Percentiles rank a stretch among this genome's conserved stretches.
Conservation (phyloP, 2,797 vertebrate species). For the Alcedo atthis region DNA sequence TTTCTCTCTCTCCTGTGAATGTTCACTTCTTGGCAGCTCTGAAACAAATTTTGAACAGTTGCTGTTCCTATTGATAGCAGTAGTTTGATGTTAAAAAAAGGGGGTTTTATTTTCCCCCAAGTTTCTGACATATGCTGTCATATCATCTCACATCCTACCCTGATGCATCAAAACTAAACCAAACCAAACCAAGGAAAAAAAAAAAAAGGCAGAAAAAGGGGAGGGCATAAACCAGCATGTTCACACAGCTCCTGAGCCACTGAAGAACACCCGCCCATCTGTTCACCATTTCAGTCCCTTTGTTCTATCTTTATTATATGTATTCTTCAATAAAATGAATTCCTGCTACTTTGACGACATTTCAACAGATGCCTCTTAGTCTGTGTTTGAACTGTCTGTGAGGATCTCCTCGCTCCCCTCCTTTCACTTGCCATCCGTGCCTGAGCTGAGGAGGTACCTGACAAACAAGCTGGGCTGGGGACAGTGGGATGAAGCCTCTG, state of each 20-base stretch:
- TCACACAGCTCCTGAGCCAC: conserved; percentile 70
- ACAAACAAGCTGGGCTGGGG: background rate
- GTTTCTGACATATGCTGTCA: conserved; percentile 81
- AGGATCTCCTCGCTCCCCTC: conserved; percentile 31
- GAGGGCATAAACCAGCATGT: conserved; percentile 67
- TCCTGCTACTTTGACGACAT: conserved; percentile 55
- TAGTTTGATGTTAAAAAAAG: conserved; percentile 79
- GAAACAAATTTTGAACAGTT: conserved; percentile 82
- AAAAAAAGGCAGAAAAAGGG: conserved; percentile 57
- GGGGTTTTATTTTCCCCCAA: conserved; percentile 79
- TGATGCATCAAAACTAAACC: conserved; percentile 74
- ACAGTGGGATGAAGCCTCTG: background rate
- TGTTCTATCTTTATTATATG: conserved; percentile 70
- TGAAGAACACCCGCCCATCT: conserved; percentile 77
- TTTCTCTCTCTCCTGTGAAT: conserved; percentile 57
- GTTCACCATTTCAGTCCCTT: conserved; percentile 73
- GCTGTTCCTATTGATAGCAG: conserved; percentile 82
- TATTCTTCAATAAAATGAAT: conserved; percentile 59
- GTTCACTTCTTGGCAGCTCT: conserved; percentile 82
- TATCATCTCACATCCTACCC: conserved; percentile 75
- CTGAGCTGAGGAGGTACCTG: background rate
- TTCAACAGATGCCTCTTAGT: conserved; percentile 61
- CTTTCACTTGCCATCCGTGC: background rate
- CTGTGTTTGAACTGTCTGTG: conserved; percentile 52
- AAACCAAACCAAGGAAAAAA: conserved; percentile 37